These are phyloP conservation scores for Eledone cirrhosa DNA, from an alignment of 2,888 invertebrate species.

Conservation along the genomic window DNA sequence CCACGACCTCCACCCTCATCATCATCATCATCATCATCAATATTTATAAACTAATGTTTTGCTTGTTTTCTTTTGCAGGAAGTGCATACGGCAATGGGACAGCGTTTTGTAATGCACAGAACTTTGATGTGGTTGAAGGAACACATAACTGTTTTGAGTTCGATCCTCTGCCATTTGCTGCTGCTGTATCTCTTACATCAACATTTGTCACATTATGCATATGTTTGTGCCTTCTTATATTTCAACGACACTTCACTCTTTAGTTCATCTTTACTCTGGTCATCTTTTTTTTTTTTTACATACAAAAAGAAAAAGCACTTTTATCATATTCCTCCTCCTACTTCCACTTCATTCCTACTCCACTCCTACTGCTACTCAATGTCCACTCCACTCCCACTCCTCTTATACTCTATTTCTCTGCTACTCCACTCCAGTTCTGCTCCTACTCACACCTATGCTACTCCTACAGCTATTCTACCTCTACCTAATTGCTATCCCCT, in stretches of 20 bases:
- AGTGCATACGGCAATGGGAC: constrained; percentile 55
- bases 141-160: constrained; percentile 63
- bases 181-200: background rate
- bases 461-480: no score
- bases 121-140: constrained; percentile 62
- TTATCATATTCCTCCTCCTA: background rate
- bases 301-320: background rate
- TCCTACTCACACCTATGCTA: no score
- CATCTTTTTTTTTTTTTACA: no score
- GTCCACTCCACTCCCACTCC: background rate
- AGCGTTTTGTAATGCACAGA: constrained; percentile 64
- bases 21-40: background rate
- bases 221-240: background rate
- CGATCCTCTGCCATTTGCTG: constrained; percentile 63
- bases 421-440: no score
- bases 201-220: background rate
- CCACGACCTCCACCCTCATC: no score
- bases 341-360: background rate
- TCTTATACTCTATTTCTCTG: no score
- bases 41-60: no score
- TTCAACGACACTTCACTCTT: background rate
- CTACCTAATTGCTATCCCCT: no score
- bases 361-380: background rate
- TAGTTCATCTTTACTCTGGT: background rate
- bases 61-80: constrained; percentile 43